Base-by-base conservation (phyloP, 2,797 vertebrate genomes). In the Poeciliopsis gracilis region DNA sequence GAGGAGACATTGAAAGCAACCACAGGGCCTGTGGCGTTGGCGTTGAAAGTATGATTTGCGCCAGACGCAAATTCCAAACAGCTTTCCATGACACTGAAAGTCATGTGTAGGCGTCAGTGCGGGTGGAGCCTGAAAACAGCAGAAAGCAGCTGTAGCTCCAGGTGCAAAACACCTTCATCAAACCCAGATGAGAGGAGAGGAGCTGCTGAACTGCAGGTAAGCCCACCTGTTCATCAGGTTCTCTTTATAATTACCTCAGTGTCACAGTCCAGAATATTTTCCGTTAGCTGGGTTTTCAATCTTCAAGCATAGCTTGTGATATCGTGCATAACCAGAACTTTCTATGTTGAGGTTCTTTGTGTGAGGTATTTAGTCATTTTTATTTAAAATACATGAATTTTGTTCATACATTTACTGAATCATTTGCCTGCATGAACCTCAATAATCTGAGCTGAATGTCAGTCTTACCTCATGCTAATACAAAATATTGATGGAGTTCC, bases 161-260 rank as follows among this genome's bases (percentile, higher is more conserved):
- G 75, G 47, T 69, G 28, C 2, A 1, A 41, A 3, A 63, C 33
- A 55, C 1, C 72, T 33, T 16, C 75, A 12, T 0, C 74, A 63
- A 41, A 57, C 9, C 46, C 38, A 45, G 53, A 76, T 16, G 36
- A 77, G 43, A 77, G 28, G 41, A 72, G 55, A 79, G 49, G 72
- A 84, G 63, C 46, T 9, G 9, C 47, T 59, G 0, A 38, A 59
- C 72, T 73, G 72, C 76, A 88, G 86, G 87, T 90, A 76, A 0
- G 77, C 10, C 72, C 73, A 33, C 46, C 53, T 78, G 76, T 49
- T n/a, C 11, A 4, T 63, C 20, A 33, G 25, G 33, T 70, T 51
- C 53, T 30, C 70, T 41, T 51, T 33, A 51, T 33, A 36, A 23
- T 20, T 67, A 23, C 1, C 9, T 41, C 36, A 23, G 41, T 41